Conservation (phyloP, 37 sponge, comb jelly and placozoan species). For the Axinella damicornis region DNA sequence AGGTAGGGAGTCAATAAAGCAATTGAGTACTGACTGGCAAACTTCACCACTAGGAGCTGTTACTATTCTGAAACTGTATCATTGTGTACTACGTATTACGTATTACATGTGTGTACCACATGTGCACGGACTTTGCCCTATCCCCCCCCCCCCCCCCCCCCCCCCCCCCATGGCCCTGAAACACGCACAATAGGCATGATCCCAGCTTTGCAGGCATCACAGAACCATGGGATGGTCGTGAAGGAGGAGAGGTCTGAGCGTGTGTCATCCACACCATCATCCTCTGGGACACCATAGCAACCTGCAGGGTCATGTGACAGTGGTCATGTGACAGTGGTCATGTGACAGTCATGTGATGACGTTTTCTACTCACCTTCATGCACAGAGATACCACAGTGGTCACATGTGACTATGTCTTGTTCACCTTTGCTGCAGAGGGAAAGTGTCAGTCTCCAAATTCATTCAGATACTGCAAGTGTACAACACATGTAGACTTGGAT, state of each 20-base stretch:
- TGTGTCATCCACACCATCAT: constrained; percentile 52
- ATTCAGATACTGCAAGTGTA: no score
- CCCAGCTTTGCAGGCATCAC: constrained; percentile 88
- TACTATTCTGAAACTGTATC: no score
- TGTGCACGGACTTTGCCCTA: no score
- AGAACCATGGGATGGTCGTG: constrained; percentile 88
- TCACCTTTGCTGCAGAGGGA: neutral
- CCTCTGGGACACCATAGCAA: constrained; percentile 90
- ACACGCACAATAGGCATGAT: constrained; percentile 28
- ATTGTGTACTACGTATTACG: no score
- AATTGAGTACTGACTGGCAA: no score
- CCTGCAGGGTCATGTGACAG: constrained; percentile 35
- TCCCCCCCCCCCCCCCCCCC: no score
- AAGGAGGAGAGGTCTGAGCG: constrained; percentile 65
- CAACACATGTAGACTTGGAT: no score
- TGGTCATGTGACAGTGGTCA: neutral
- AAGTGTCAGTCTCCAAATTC: no score
- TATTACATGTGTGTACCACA: no score
- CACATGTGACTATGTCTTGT: constrained; percentile 84
- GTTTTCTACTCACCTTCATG: constrained; percentile 88
- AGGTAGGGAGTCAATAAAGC: no score
- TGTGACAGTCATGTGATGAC: neutral
- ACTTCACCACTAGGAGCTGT: no score
- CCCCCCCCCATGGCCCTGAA: no score
- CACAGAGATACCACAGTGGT: constrained; percentile 84